Base-by-base conservation (phyloP, 35 echinoderm and acorn worm species). In the Anneissia japonica region DNA sequence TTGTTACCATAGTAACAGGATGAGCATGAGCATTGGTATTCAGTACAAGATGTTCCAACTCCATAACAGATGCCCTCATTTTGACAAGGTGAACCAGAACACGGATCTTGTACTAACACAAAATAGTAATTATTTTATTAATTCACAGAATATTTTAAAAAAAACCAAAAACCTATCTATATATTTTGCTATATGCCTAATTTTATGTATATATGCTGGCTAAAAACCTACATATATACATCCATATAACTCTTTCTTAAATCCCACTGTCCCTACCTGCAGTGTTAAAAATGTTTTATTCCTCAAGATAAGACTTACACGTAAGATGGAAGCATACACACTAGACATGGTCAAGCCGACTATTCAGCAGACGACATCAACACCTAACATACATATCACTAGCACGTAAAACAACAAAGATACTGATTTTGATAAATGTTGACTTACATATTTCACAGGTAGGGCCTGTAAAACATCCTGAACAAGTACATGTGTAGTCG, bases 381-480 rank as follows among this genome's bases (percentile, higher is more conserved):
- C 17, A 12, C 17, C 16, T 13, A 14, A 14, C 12, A 11, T 14
- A 14, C 33, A 23, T 31, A 17, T 21, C 31, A 23, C 32, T 11
- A 13, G 16, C 11, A 77, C 12, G 76, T 77, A 77, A 16, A 10
- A 21, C 12, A 31, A 14, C 33, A 77, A 34, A 34, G 17, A 14
- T 84, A 74, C 30, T 34, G 28, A n/a, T n/a, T n/a, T n/a, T n/a
- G n/a, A n/a, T n/a, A n/a, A n/a, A n/a, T n/a, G n/a, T 28, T 32
- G 29, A 88, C 94, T 87, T 88, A 97, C 94, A 84, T 46, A 84
- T 83, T 80, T 80, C 84, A 41, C 94, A 97, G 10, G 84, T 75
- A 30, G 87, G 72, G 17, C 94, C 94, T 76, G 90, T 90, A 32
- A 84, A 97, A 72, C 94, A 97, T 1, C 88, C 90, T 33, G 36